Percentiles rank a stretch among this genome's conserved stretches.
phyloP scores from a whole-genome alignment of 2,888 invertebrate genomes.

The Oscheius sp. region DNA sequence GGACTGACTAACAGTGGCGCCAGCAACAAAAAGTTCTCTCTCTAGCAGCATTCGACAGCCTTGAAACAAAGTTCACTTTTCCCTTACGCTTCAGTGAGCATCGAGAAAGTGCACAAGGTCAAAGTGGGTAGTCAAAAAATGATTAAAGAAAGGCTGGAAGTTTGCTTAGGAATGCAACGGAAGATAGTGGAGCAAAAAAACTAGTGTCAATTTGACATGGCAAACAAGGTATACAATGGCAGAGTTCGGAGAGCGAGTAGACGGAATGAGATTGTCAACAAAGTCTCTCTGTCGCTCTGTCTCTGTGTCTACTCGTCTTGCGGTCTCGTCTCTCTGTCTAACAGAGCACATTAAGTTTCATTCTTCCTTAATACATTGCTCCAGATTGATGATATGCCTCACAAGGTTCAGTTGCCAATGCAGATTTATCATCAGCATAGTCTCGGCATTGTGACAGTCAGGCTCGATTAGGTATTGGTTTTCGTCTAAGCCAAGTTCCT shows the following conservation, averaged over 20 bases:
- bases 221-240: slow-evolving; percentile 24
- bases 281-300: too few relatives aligned
- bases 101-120: slow-evolving; percentile 8
- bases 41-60: background rate
- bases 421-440: too few relatives aligned
- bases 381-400: too few relatives aligned
- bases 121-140: background rate
- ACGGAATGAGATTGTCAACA: background rate
- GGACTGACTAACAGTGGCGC: background rate
- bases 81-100: slow-evolving; percentile 1
- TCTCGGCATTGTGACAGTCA: too few relatives aligned
- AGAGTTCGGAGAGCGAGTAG: background rate
- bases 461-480: too few relatives aligned
- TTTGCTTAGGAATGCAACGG: background rate
- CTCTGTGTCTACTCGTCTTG: too few relatives aligned
- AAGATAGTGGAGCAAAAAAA: background rate
- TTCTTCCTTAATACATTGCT: too few relatives aligned
- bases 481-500: too few relatives aligned
- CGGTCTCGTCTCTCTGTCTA: too few relatives aligned
- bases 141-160: background rate
- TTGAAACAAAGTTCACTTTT: background rate
- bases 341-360: too few relatives aligned
- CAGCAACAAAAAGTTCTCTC: background rate
- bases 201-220: slow-evolving; percentile 2
- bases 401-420: too few relatives aligned